These are phyloP conservation scores for Watsonalla cultraria DNA, from an alignment of 2,888 invertebrate genomes.

Conservation along the genomic window DNA sequence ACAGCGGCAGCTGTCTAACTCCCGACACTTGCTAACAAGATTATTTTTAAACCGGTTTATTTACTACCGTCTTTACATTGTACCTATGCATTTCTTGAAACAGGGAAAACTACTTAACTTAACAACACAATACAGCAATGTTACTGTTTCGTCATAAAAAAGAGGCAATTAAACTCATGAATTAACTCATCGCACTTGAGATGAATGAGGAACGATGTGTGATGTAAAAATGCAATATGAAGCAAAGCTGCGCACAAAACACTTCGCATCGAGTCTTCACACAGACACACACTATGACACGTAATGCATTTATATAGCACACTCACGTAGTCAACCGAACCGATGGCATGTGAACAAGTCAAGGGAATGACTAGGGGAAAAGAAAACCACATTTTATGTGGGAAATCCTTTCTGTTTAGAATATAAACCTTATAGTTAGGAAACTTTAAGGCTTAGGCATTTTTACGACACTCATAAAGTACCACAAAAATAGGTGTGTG, in stretches of 20 bases:
- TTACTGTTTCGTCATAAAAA: slow-evolving; percentile 2
- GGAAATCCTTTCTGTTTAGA: slow-evolving; percentile 14
- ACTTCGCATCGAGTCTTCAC: slow-evolving; percentile 3
- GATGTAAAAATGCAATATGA: slow-evolving; percentile 2
- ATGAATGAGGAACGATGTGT: slow-evolving; percentile 4
- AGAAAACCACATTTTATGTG: slow-evolving; percentile 23
- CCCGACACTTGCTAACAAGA: neutral
- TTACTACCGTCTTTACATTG: neutral
- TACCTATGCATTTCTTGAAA: neutral
- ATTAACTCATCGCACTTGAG: slow-evolving; percentile 3
- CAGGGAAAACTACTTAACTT: slow-evolving; percentile 2
- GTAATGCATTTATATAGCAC: neutral
- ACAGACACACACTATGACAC: neutral
- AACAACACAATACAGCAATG: slow-evolving; percentile 3
- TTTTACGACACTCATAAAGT: neutral
- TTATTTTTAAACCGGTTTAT: neutral
- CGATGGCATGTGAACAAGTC: slow-evolving; percentile 27
- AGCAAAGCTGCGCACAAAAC: neutral
- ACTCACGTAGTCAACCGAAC: slow-evolving; percentile 11
- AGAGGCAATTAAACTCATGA: neutral
- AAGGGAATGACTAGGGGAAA: slow-evolving; percentile 26
- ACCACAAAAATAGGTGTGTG: no score
- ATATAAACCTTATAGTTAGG: neutral
- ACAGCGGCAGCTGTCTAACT: no score
- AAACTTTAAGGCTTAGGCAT: neutral